These are phyloP conservation scores for Chondrosia reniformis DNA, from an alignment of 37 sponge, comb jelly and placozoan species.

Conservation along the genomic window DNA sequence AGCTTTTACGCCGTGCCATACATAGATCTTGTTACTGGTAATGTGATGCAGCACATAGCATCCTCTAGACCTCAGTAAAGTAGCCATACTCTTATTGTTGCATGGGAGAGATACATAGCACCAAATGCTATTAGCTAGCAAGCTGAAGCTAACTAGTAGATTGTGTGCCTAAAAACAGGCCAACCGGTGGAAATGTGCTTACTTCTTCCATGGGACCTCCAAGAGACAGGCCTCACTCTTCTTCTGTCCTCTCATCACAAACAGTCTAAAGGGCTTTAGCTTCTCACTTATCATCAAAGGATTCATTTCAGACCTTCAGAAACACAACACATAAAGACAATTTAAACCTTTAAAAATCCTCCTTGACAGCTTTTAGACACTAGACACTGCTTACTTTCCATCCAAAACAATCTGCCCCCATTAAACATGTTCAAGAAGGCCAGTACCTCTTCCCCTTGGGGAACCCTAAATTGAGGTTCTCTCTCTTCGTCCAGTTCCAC, in stretches of 20 bases:
- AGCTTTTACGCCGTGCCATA: slow-evolving; percentile 64
- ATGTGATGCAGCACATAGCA: slow-evolving; percentile 60
- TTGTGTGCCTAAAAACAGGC: too few relatives aligned
- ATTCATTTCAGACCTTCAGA: neutral
- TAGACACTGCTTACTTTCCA: too few relatives aligned
- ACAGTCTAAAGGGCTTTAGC: slow-evolving; percentile 35
- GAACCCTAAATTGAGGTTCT: slow-evolving; percentile 83
- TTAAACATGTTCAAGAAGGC: slow-evolving; percentile 85
- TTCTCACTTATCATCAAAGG: neutral
- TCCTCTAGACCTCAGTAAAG: slow-evolving; percentile 53
- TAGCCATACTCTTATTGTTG: slow-evolving; percentile 15
- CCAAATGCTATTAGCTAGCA: too few relatives aligned
- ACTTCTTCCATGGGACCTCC: slow-evolving; percentile 38
- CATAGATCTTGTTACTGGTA: slow-evolving; percentile 12
- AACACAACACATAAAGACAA: neutral
- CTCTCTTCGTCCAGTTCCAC: slow-evolving; percentile 93
- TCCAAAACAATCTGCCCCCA: slow-evolving; percentile 67
- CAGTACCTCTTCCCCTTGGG: slow-evolving; percentile 84
- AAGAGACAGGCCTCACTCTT: slow-evolving; percentile 52
- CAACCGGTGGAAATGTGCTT: too few relatives aligned
- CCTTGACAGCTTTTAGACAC: too few relatives aligned
- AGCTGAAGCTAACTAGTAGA: too few relatives aligned
- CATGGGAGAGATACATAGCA: too few relatives aligned
- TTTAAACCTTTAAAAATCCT: too few relatives aligned
- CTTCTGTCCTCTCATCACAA: slow-evolving; percentile 36